Base-by-base conservation (phyloP, 2,797 vertebrate genomes). In the Toxotes lorentzi region DNA sequence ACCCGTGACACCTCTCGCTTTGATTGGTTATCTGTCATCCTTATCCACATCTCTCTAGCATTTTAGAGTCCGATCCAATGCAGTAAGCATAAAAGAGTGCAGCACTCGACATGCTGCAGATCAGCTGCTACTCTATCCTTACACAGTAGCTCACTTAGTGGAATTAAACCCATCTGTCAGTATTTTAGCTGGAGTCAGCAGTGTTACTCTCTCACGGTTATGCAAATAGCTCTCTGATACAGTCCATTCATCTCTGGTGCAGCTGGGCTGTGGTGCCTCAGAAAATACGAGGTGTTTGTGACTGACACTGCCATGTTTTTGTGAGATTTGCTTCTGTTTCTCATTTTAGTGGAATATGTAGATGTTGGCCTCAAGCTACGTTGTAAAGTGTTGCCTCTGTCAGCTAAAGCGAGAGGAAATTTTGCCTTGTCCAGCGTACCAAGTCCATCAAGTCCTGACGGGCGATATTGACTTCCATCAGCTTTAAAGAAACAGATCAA, bases 81-180 rank as follows among this genome's bases (percentile, higher is more conserved):
- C 50, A 6, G 58, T 8, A 50, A 32, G 35, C 34, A 56, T 73
- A 65, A 75, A 66, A 35, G 27, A 75, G 58, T 27, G 3, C 23
- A 2, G 11, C 4, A 24, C 66, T 79, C 23, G 51, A n/a, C n/a
- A 2, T 4, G 78, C 68, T 73, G 65, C 40, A 57, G 80, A 79
- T 84, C 78, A 75, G 58, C 83, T 43, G 70, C 80, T 69, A 32
- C 73, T 79, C 75, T 57, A 19, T 75, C 78, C 61, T 69, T 13
- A 60, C 77, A 64, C 82, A 47, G 78, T 38, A 48, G 73, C 74
- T 89, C 86, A 77, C 90, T 79, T 91, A 91, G 87, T 88, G 81
- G 82, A 90, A 93, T 92, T 91, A 90, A 91, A 91, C 4, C 84
- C 82, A 82, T 89, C 70, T 35, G 58, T 91, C 88, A 82, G 76